These are phyloP conservation scores for Podocnemis expansa DNA, from an alignment of 2,113 vertebrate species.

Conservation along the genomic window DNA sequence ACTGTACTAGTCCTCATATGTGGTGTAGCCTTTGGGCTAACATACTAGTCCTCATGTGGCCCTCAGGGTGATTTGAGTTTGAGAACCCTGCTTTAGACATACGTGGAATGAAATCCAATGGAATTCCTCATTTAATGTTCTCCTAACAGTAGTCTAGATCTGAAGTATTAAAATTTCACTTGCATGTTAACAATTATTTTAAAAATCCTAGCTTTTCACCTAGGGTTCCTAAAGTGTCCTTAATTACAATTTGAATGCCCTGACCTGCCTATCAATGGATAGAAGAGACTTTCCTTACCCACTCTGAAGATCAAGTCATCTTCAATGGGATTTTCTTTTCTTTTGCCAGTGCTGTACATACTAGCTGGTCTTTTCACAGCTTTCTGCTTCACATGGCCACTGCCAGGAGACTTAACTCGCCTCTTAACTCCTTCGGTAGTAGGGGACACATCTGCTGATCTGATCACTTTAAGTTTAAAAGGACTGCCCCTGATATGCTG, in stretches of 20 bases:
- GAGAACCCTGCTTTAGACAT: neutral
- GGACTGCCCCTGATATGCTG: conserved; percentile 97
- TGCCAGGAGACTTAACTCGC: conserved; percentile 92
- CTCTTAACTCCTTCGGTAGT: conserved; percentile 89
- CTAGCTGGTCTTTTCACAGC: conserved; percentile 93
- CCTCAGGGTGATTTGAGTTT: too few species aligned
- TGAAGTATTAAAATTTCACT: neutral
- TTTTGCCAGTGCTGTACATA: conserved; percentile 95
- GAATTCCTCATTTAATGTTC: neutral
- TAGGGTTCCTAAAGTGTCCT: neutral
- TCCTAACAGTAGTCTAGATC: neutral
- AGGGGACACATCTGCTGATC: conserved; percentile 86
- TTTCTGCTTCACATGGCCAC: conserved; percentile 91
- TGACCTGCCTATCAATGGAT: neutral
- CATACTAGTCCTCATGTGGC: too few species aligned
- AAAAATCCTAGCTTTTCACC: neutral
- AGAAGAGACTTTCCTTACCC: conserved; percentile 77
- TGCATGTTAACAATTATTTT: neutral
- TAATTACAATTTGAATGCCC: neutral
- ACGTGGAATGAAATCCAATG: neutral
- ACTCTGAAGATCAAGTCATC: conserved; percentile 95
- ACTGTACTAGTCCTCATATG: too few species aligned
- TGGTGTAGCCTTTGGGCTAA: too few species aligned
- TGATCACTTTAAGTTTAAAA: conserved; percentile 90
- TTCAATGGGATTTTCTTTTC: conserved; percentile 96